A percentile compares a stretch with the other conserved stretches of the same genome.
These are phyloP conservation scores for Drosophila acutilabella DNA, from an alignment of 2,888 invertebrate genomes.

Conservation along the genomic window DNA sequence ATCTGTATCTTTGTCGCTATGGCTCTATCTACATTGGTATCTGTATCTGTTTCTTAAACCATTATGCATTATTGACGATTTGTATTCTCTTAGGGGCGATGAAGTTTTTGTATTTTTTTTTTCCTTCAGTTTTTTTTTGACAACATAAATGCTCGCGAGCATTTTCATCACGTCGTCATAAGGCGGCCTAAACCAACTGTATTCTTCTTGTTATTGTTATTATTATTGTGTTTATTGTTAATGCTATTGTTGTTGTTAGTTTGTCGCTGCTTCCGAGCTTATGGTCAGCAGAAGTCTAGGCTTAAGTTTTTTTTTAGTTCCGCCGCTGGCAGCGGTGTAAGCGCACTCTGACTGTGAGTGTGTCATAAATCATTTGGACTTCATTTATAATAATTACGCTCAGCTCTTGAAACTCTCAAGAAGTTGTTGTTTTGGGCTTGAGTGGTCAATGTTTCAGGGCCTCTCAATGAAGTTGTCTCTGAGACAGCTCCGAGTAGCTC, in stretches of 20 bases:
- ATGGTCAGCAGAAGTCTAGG: slow-evolving; percentile 20
- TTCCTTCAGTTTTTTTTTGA: slow-evolving; percentile 20
- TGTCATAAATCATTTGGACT: slow-evolving; percentile 76
- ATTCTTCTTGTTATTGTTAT: slow-evolving; percentile 41
- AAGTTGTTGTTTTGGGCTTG: slow-evolving; percentile 18
- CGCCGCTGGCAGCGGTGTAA: slow-evolving; percentile 67
- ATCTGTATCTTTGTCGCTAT: slow-evolving; percentile 21
- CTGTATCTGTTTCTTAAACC: slow-evolving; percentile 19
- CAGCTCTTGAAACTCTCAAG: slow-evolving; percentile 32
- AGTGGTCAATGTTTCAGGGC: slow-evolving; percentile 65
- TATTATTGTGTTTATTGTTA: slow-evolving; percentile 33
- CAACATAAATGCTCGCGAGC: slow-evolving; percentile 46
- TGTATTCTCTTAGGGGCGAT: slow-evolving; percentile 24
- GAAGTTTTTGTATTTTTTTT: slow-evolving; percentile 19
- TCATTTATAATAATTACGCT: slow-evolving; percentile 77
- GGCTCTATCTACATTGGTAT: slow-evolving; percentile 20
- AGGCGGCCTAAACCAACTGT: slow-evolving; percentile 27
- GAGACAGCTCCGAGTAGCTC: slow-evolving; percentile 17
- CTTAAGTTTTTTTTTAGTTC: slow-evolving; percentile 50
- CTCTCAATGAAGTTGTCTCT: slow-evolving; percentile 70
- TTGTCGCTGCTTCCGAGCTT: slow-evolving; percentile 56
- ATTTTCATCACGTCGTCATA: slow-evolving; percentile 67
- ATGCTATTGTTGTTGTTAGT: slow-evolving; percentile 20
- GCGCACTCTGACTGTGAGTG: slow-evolving; percentile 45
- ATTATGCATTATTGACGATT: slow-evolving; percentile 47